These are phyloP conservation scores for Harpagus bidentatus DNA, from an alignment of 2,113 vertebrate genomes.

Conservation along the genomic window DNA sequence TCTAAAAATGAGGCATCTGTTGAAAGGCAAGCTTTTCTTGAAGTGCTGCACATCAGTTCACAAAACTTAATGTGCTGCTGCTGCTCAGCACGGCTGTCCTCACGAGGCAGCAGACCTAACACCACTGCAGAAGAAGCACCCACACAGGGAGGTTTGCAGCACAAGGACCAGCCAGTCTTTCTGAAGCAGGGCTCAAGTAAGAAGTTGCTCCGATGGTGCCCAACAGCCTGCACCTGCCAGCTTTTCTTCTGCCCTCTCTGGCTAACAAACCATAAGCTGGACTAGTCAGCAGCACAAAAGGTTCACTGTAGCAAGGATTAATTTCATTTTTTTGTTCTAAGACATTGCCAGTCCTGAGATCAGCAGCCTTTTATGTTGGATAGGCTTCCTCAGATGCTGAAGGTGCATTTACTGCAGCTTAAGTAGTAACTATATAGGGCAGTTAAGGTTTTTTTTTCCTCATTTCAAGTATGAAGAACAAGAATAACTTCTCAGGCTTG, in stretches of 20 bases:
- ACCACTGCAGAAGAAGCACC: fast-evolving
- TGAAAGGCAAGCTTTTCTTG: neutral
- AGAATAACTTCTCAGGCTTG: neutral
- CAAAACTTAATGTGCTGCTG: fast-evolving
- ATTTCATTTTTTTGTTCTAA: neutral
- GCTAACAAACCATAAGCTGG: too few relatives aligned
- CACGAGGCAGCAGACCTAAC: fast-evolving
- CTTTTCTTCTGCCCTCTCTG: too few relatives aligned
- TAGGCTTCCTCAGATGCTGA: too few relatives aligned
- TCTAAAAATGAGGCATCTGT: neutral
- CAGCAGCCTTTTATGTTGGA: neutral
- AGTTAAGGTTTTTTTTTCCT: neutral
- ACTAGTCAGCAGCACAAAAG: neutral
- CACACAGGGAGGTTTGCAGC: fast-evolving
- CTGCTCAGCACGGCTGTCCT: too few relatives aligned
- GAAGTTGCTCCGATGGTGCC: neutral
- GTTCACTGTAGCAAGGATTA: neutral
- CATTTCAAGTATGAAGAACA: neutral
- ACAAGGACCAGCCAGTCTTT: fast-evolving
- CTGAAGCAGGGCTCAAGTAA: neutral
- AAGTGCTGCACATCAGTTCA: neutral
- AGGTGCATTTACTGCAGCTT: neutral
- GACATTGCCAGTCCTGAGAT: neutral
- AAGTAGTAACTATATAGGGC: neutral
- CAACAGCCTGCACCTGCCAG: too few relatives aligned